phyloP scores from a whole-genome alignment of 2,113 vertebrate genomes.

The Eclectus roratus region DNA sequence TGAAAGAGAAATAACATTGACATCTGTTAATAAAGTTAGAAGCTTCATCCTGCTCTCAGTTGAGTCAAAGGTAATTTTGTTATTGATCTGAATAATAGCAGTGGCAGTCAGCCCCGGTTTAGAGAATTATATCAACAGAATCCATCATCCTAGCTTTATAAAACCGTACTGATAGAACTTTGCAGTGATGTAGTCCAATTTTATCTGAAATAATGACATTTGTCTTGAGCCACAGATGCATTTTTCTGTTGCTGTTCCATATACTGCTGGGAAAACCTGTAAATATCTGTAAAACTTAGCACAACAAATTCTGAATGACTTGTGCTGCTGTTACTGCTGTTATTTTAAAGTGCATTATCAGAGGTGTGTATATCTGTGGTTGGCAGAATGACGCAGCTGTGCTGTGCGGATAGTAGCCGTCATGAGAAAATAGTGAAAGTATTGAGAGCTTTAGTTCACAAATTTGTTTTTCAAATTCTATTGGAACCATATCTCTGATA shows the following conservation, averaged over 20 bases:
- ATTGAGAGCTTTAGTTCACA: background rate
- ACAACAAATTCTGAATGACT: background rate
- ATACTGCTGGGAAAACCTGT: background rate
- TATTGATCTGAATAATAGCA: conserved; percentile 4
- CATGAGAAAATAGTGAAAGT: background rate
- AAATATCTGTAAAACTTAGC: background rate
- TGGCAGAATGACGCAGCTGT: background rate
- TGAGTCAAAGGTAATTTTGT: conserved; percentile 22
- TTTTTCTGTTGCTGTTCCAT: background rate
- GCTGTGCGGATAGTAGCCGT: background rate
- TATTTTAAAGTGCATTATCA: background rate
- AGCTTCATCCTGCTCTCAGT: background rate
- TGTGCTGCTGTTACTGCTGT: background rate
- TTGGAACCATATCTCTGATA: background rate
- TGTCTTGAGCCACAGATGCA: background rate
- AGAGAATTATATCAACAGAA: background rate
- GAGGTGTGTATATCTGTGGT: background rate
- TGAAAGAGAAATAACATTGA: background rate
- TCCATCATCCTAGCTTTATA: background rate
- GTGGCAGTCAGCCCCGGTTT: background rate
- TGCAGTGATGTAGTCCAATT: background rate
- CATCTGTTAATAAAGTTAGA: conserved; percentile 20
- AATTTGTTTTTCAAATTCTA: background rate
- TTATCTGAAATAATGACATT: background rate
- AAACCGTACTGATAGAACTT: background rate